Evolutionary conservation across 2,113 vertebrate genomes (phyloP), one percentile per base, ranked within the genome.

Genomic region (Percopsis transmontana): DNA sequence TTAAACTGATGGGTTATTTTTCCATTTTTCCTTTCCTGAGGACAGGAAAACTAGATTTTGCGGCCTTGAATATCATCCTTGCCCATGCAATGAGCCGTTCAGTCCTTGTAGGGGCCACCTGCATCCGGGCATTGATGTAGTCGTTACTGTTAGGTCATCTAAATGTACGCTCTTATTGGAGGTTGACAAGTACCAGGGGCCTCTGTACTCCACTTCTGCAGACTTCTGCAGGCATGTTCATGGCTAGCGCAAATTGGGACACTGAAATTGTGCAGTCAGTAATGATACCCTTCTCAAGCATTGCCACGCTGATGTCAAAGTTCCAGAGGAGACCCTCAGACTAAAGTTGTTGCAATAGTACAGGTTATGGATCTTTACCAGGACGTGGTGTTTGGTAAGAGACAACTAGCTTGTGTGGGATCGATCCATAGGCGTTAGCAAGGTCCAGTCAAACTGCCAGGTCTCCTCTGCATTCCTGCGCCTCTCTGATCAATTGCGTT

Each of bases 211-310:
- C 20, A 41, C 41, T 27, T 58, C 53, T 24, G 40, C 64, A 42
- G 40, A 38, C 55, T 66, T 66, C 38, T n/a, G 44, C n/a, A 51
- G 56, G 52, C 24, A 57, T 66, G 11, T 67, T 67, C 23, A 58
- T 67, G 24, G 19, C 51, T 27, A 53, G 38, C 12, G 13, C 4
- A 42, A 55, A 24, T 2, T 53, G 51, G 18, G 41, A 23, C 39
- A 24, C 40, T 20, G 8, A 55, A 54, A 56, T 45, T 19, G 40
- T 19, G 15, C 52, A 56, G 14, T 15, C 12, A 18, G 52, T 56
- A 18, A 66, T 56, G 18, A 56, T 44, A 14, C 16, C 50, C 14
- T 18, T 56, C 15, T 53, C 5, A n/a, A 44, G 14, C 16, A 21
- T 33, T 33, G 6, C 20, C 39, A 27, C 23, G 18, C 19, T 6